Conservation (phyloP, 2,888 invertebrate genomes). For the Hydriomena furcata region DNA sequence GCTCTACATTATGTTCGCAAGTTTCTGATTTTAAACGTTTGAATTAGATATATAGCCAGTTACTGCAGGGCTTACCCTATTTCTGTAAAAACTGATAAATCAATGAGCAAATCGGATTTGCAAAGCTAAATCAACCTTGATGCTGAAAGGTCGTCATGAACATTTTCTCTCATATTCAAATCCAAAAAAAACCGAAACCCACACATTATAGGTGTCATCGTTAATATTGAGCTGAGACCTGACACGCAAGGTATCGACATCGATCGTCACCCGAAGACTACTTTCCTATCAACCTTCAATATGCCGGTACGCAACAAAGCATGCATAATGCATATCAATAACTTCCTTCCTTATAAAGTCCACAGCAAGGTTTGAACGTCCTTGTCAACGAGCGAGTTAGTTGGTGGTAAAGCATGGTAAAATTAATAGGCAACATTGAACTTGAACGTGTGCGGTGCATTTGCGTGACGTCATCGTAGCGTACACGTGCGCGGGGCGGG, state of each 20-base stretch:
- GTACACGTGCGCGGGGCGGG: constrained; percentile 51
- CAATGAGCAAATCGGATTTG: constrained; percentile 31
- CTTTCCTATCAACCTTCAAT: constrained; percentile 16
- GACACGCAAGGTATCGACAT: constrained; percentile 3
- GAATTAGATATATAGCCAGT: too few relatives aligned
- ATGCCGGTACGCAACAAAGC: neutral
- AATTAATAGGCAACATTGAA: constrained; percentile 79
- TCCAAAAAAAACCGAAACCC: neutral
- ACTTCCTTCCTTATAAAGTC: constrained; percentile 22
- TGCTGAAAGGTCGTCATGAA: constrained; percentile 18
- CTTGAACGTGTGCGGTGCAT: constrained; percentile 73
- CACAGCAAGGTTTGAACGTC: constrained; percentile 25
- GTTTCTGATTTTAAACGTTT: too few relatives aligned
- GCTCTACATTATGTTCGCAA: too few relatives aligned
- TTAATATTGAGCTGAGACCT: neutral
- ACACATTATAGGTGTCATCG: neutral
- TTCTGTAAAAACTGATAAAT: constrained; percentile 23
- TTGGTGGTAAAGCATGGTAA: constrained; percentile 55
- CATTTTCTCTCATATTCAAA: constrained; percentile 11
- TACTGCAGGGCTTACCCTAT: too few relatives aligned
- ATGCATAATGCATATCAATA: constrained; percentile 22
- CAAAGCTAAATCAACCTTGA: constrained; percentile 27
- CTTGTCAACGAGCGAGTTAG: constrained; percentile 36
- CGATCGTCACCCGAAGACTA: neutral
- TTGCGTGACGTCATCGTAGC: constrained; percentile 66